Evolutionary conservation across 2,797 vertebrate genomes (phyloP).

Genomic region (Malacoraja senta): DNA sequence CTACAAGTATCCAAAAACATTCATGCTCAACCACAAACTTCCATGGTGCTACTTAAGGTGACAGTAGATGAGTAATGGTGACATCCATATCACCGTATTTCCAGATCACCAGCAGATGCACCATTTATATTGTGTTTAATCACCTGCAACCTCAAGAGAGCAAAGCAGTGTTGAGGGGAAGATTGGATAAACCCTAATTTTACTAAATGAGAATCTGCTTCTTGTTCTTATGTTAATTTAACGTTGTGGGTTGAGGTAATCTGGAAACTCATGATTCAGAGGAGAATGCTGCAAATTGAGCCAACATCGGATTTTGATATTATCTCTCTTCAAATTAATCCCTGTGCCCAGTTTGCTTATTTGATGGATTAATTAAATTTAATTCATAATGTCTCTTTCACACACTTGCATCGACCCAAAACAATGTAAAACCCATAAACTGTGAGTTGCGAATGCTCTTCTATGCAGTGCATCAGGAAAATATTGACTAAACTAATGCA

Average conservation of each 20-base stretch:
- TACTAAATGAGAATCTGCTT: no score
- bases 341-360: no score
- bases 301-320: no score
- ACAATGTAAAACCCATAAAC: background rate
- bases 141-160: background rate
- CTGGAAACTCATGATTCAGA: no score
- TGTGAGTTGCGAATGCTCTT: background rate
- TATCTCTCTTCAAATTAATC: no score
- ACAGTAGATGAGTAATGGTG: background rate
- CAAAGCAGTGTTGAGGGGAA: no score
- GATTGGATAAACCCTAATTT: no score
- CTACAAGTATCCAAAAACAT: background rate
- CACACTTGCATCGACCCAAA: background rate
- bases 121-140: background rate
- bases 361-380: background rate
- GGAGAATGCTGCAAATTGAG: no score
- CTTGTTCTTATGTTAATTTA: no score
- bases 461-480: background rate
- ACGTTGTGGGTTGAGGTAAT: no score
- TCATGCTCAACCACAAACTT: background rate
- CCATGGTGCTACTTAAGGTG: background rate
- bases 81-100: background rate
- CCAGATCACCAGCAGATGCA: background rate
- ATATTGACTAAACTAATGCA: background rate
- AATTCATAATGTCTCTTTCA: background rate